Base-by-base conservation (phyloP, 37 sponge, comb jelly and placozoan genomes). In the Axinella damicornis region DNA sequence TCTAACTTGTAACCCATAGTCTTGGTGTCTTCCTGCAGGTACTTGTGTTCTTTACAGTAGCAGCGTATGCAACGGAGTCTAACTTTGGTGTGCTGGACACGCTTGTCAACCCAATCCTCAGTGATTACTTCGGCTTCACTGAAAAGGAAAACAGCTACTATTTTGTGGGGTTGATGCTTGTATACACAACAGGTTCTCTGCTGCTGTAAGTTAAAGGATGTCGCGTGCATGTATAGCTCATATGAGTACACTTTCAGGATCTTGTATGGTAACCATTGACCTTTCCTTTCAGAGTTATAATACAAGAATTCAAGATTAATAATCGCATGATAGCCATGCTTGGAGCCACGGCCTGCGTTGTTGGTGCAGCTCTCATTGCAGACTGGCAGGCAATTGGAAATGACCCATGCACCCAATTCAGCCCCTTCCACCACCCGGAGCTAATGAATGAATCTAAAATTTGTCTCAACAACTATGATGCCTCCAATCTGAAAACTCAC, bases 41-140 rank as follows among this genome's bases (percentile, higher is more conserved):
- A 5, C 54, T 79, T 11, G 6, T 65, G 11, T 79, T 79, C 69
- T 64, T 79, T 25, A 30, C 66, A 53, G 53, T 66, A 14, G 54
- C 68, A 11, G 40, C 68, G 9, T 63, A 63, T n/a, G 67, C 52
- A 4, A 63, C 52, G 54, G 68, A 64, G 53, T 66, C 65, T 12
- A 41, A 69, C 21, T 79, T 38, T 64, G 64, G 66, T 79, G 80
- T 79, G n/a, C 40, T 63, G 22, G 93, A 92, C 2, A 88, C 93
- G 0, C 81, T 92, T 16, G 39, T 79, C 25, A 92, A 92, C 62
- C 92, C 92, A 27, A 83, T 92, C 22, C 84, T 87, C 22, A 41
- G 73, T 52, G 85, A 69, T 28, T 72, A 67, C 63, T 92, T 92
- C 88, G 93, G 89, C 25, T 73, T 83, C 53, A 83, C 74, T 17